Base-by-base conservation (phyloP, 2,888 invertebrate genomes). In the Caenorhabditis sp. region DNA sequence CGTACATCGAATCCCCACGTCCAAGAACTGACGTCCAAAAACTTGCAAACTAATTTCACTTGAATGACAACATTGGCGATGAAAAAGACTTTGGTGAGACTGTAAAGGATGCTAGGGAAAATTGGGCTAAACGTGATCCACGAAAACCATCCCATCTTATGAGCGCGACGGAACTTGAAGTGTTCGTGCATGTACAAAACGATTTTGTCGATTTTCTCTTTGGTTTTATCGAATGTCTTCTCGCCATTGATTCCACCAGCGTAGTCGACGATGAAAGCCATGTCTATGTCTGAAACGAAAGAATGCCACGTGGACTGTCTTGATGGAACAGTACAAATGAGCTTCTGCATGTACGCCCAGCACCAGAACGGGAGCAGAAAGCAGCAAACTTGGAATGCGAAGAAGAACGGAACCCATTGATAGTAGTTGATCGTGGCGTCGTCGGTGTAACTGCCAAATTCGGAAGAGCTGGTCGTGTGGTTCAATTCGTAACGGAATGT, bases 391-490 rank as follows among this genome's bases (percentile, higher is more conserved):
- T 79, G 79, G 20, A 77, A 53, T 1, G 76, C 65, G 24, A 79
- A 63, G 45, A 79, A 76, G 56, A 77, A 77, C 24, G 79, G 76
- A 26, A 79, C 77, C 79, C 76, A 79, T 63, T 79, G 78, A 39
- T 78, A 78, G 37, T 78, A 78, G 24, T 50, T 58, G 46, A 78
- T 48, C 3, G 59, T 27, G 2, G 43, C 35, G 11, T 77, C 53
- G 6, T 61, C 50, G 1, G 43, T 35, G 39, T 78, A 59, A 27
- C 48, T 35, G 13, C 58, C 63, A 48, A 61, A 76, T 8, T 68
- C 11, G 8, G 35, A 30, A 1, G 7, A 1, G 11, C 46, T 41
- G 2, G 61, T 62, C 13, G 20, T n/a, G 39, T 65, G 73, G 50
- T 41, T 50, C 22, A 55, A 9, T 4, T 59, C 48, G 37, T 68